Conservation (phyloP, 1,140 invertebrate species). For the Pectinophora gossypiella region DNA sequence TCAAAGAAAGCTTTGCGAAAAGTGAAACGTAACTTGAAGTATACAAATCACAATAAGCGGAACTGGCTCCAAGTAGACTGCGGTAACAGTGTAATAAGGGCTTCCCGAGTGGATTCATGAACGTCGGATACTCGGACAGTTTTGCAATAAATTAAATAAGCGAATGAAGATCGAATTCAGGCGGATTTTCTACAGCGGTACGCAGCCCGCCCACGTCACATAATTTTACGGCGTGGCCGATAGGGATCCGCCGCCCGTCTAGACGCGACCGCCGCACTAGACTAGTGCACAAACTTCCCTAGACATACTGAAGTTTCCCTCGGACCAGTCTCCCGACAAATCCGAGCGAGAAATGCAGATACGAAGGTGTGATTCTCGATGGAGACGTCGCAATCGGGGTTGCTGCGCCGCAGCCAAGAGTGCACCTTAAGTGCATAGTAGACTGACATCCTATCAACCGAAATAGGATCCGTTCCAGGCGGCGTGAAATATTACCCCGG, state of each 20-base stretch:
- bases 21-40: neutral
- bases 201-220: conserved; percentile 42
- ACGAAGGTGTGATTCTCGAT: conserved; percentile 45
- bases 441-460: conserved; percentile 24
- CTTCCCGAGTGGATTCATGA: neutral
- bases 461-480: conserved; percentile 21
- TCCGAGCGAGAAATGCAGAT: conserved; percentile 35
- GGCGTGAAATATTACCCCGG: conserved; percentile 22
- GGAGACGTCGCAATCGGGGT: conserved; percentile 16
- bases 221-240: conserved; percentile 58
- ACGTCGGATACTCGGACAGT: conserved; percentile 9
- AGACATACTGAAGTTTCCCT: conserved; percentile 17
- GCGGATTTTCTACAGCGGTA: conserved; percentile 31
- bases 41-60: neutral
- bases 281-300: conserved; percentile 46
- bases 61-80: neutral
- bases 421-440: conserved; percentile 20
- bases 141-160: conserved; percentile 26
- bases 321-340: conserved; percentile 43
- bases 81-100: neutral
- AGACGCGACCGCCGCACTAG: conserved; percentile 57
- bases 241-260: conserved; percentile 59
- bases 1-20: neutral
- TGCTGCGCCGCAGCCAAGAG: conserved; percentile 10
- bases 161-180: conserved; percentile 31